A percentile compares a stretch with the other conserved stretches of the same genome.
phyloP scores from a whole-genome alignment of 2,888 invertebrate species.

The Spilarctia lutea region DNA sequence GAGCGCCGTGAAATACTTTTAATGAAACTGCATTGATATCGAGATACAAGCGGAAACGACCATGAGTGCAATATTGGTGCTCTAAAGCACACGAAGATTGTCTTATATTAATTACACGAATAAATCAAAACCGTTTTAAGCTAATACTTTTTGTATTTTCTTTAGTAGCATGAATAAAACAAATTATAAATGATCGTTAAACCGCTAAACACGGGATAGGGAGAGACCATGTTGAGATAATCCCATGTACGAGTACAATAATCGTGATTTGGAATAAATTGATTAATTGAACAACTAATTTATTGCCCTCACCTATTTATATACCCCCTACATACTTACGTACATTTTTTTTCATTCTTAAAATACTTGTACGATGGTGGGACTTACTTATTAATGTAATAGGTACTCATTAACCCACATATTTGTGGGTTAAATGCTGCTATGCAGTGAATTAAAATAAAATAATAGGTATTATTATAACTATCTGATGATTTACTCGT shows the following conservation, averaged over 20 bases:
- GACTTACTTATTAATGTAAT: background rate
- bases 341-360: no score
- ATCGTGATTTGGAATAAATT: background rate
- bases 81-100: background rate
- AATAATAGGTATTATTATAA: background rate
- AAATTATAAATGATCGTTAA: background rate
- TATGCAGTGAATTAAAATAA: background rate
- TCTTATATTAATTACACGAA: background rate
- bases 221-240: background rate
- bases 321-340: background rate
- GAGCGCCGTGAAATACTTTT: background rate
- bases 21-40: background rate
- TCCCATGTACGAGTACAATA: background rate
- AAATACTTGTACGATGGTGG: background rate
- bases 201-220: background rate
- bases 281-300: background rate
- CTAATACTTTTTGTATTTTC: background rate
- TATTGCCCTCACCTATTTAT: background rate
- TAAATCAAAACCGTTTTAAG: background rate
- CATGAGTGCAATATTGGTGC: background rate
- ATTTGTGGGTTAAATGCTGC: no score
- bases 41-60: background rate
- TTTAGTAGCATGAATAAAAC: background rate
- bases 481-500: background rate
- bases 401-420: no score